phyloP scores from a whole-genome alignment of 1,140 invertebrate species.

The Agrypnia vestita region DNA sequence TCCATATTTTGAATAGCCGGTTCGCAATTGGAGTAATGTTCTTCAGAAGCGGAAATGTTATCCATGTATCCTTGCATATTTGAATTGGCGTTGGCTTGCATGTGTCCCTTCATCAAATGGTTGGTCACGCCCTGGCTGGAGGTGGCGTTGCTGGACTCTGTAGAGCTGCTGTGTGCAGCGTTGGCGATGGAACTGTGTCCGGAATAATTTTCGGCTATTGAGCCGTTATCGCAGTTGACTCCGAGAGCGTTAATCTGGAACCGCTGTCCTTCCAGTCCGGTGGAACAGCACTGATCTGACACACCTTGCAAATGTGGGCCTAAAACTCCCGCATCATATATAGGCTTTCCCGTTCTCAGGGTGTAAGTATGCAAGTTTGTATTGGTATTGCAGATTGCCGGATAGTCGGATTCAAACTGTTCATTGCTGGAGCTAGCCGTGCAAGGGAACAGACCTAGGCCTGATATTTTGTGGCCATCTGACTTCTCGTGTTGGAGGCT shows the following conservation, averaged over 20 bases:
- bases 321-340: conserved; percentile 78
- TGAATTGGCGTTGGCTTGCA: conserved; percentile 36
- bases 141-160: conserved; percentile 71
- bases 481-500: conserved; percentile 75
- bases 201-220: conserved; percentile 72
- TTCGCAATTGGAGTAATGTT: conserved; percentile 73
- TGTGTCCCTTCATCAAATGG: conserved; percentile 71
- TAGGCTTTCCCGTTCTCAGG: conserved; percentile 83
- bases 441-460: conserved; percentile 84
- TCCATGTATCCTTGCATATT: conserved; percentile 68
- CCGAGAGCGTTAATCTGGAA: conserved; percentile 69
- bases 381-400: conserved; percentile 88
- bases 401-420: conserved; percentile 85
- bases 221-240: conserved; percentile 73
- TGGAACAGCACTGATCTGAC: conserved; percentile 67
- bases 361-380: conserved; percentile 89
- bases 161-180: conserved; percentile 72
- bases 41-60: conserved; percentile 68
- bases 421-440: conserved; percentile 84
- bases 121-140: conserved; percentile 72
- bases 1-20: conserved; percentile 71
- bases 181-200: conserved; percentile 72
- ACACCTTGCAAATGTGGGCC: conserved; percentile 69
- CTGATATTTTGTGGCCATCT: conserved; percentile 76
- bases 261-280: conserved; percentile 67